A percentile compares a stretch with the other conserved stretches of the same genome.
These are phyloP conservation scores for Falco peregrinus DNA, from an alignment of 2,797 vertebrate species.

Conservation along the genomic window DNA sequence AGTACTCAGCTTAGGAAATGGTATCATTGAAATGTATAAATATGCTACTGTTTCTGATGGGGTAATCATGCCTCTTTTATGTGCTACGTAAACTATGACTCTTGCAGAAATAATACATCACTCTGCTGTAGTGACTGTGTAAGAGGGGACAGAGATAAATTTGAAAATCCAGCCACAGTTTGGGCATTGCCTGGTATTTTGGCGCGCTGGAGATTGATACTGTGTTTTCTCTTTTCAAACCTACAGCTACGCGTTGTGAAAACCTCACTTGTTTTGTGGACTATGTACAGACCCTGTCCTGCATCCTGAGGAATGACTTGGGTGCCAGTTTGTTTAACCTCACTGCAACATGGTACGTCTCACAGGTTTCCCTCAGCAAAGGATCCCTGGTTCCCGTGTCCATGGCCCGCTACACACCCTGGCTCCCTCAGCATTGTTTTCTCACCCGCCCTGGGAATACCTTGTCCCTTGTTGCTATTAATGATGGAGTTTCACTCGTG, in stretches of 20 bases:
- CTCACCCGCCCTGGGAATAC: neutral
- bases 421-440: neutral
- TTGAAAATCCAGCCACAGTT: neutral
- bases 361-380: neutral
- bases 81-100: neutral
- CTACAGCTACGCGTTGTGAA: constrained; percentile 54
- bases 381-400: neutral
- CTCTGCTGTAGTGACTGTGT: neutral
- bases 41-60: neutral
- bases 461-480: neutral
- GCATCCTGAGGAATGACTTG: constrained; percentile 39
- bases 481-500: neutral
- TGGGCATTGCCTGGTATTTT: neutral
- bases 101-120: neutral
- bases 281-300: constrained; percentile 74
- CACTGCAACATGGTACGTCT: constrained; percentile 74
- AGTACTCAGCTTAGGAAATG: neutral
- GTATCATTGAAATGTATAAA: neutral
- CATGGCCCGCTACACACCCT: neutral
- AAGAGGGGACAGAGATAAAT: neutral
- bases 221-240: constrained; percentile 29
- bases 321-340: neutral
- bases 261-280: constrained; percentile 76
- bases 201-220: neutral
- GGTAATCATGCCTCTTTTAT: neutral